phyloP scores from a whole-genome alignment of 2,113 vertebrate species.

The Hippocampus guttulatus region DNA sequence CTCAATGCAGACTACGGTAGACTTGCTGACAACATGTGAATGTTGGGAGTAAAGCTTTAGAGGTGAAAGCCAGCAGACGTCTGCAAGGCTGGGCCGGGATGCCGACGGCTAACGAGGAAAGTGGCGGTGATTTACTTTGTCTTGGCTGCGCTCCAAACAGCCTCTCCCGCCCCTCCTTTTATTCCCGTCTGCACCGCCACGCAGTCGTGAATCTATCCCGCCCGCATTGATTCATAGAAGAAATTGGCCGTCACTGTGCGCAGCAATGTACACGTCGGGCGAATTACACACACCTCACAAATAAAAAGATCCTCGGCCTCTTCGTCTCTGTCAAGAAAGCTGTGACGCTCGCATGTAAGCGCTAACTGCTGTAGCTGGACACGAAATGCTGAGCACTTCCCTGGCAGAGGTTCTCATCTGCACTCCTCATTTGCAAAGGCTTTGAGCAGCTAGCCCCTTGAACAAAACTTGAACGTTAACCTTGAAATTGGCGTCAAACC shows the following conservation, averaged over 20 bases:
- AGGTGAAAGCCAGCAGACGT: conserved; percentile 2
- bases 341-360: conserved; percentile 18
- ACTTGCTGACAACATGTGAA: background rate
- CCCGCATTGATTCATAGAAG: conserved; percentile 43
- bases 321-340: conserved; percentile 41
- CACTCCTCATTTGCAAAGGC: background rate
- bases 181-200: conserved; percentile 20
- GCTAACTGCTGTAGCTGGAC: conserved; percentile 13
- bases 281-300: conserved; percentile 13
- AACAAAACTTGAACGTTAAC: background rate
- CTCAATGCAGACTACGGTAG: background rate
- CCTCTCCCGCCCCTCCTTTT: conserved; percentile 39
- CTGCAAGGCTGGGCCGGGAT: conserved; percentile 6
- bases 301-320: conserved; percentile 32
- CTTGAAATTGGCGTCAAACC: background rate
- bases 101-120: conserved; percentile 33
- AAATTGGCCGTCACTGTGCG: conserved; percentile 46
- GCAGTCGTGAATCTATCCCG: conserved; percentile 52
- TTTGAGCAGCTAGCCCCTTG: background rate
- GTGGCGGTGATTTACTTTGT: conserved; percentile 46
- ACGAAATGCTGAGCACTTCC: conserved; percentile 9
- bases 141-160: conserved; percentile 45
- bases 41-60: background rate
- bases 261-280: conserved; percentile 29
- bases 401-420: conserved; percentile 11